Percentiles rank a stretch among this genome's conserved stretches.
phyloP scores from a whole-genome alignment of 2,888 invertebrate genomes.

The Acanthosepion pharaonis region DNA sequence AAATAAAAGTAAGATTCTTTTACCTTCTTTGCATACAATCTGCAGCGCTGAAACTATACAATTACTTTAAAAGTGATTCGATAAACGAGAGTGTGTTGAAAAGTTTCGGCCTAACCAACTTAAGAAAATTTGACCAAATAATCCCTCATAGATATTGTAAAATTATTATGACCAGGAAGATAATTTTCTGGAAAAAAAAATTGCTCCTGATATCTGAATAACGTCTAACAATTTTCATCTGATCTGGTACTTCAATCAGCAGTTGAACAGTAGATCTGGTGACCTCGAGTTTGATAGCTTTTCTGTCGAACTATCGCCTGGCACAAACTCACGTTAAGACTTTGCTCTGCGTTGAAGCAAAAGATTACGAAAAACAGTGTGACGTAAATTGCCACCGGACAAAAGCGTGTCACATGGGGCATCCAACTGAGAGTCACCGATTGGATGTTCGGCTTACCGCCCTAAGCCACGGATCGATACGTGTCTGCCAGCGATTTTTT shows the following conservation, averaged over 20 bases:
- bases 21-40: too few species aligned
- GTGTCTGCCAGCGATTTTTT: not conserved
- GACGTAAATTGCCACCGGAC: slow-evolving; percentile 23
- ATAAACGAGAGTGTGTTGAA: too few species aligned
- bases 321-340: not conserved
- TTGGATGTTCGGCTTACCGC: slow-evolving; percentile 33
- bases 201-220: too few species aligned
- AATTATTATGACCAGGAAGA: too few species aligned
- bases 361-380: slow-evolving; percentile 33
- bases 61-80: too few species aligned
- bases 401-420: not conserved
- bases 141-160: too few species aligned
- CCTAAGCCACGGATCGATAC: not conserved
- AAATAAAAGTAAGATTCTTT: too few species aligned
- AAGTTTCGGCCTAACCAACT: too few species aligned
- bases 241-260: not conserved
- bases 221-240: too few species aligned
- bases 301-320: not conserved
- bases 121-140: too few species aligned
- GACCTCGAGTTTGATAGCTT: not conserved
- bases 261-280: not conserved
- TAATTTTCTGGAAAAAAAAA: too few species aligned
- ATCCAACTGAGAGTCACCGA: not conserved
- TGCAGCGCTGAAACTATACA: too few species aligned
- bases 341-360: not conserved